Evolutionary conservation across 2,113 vertebrate species (phyloP), one percentile per base, ranked within the genome.

Genomic region (Otocyon megalotis): DNA sequence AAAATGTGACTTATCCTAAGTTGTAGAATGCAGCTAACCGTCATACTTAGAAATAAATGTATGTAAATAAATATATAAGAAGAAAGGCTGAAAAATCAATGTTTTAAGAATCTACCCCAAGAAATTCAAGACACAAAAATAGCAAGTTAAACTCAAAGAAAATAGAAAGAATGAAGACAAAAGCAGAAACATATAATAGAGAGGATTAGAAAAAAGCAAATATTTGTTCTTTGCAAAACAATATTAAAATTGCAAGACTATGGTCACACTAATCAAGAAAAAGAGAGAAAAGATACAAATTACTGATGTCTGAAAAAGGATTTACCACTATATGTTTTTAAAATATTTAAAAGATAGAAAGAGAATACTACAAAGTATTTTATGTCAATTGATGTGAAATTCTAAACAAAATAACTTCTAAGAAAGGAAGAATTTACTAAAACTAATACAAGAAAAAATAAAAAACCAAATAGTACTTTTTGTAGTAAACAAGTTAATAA

Each of bases 41-140:
- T 69, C 60, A 60, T 69, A 32, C 35, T 85, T 91, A 60, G 30
- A 86, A 26, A 82, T 62, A 60, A 50, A 85, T 26, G 9, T 65
- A 74, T n/a, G 28, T 63, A 87, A 67, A 74, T 69, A 43, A 71
- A 87, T 80, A 58, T 28, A 87, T 79, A 82, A 28, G 17, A 89
- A 82, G 56, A 83, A 83, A 90, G 26, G 8, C 30, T 95, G 12
- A 20, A 58, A 95, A 95, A 19, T 86, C 71, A 86, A 85, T 77
- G 22, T 37, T 37, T 84, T 84, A 35, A 50, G 8, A 22, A 10
- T 84, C 28, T 43, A 67, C 11, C 12, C 67, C 69, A 84, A 95
- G 80, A 90, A 95, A 76, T 76, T 90, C 50, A 83, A 24, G 58
- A 50, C 84, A 84, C 30, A 79, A 79, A 79, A 79, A 60, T 28